Evolutionary conservation across 2,888 invertebrate species (phyloP), one percentile per base, ranked within the genome.

Genomic region (Onthophagus sagittarius): DNA sequence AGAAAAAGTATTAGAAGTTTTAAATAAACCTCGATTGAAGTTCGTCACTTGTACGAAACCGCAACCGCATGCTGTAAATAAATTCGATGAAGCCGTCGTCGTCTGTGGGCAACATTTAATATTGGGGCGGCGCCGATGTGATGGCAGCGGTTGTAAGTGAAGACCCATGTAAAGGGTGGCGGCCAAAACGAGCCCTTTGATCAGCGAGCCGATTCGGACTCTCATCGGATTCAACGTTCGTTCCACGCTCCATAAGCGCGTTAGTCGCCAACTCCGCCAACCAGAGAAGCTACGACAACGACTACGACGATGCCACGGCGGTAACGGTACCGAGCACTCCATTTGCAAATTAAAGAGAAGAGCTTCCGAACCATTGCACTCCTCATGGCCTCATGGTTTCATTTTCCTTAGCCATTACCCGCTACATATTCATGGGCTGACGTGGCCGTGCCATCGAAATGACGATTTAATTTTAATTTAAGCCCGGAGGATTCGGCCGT

Each of bases 271-370:
- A 11, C 39, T 53, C 39, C 23, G 3, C 23, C 39, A 7, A 53
- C 39, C 39, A 53, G 39, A 53, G 39, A 53, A 3, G 3, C 23
- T 23, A 23, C 23, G 23, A 23, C 23, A 3, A 2, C 39, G 39
- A 53, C 39, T 7, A 53, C 39, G 39, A 53, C 39, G 39, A 53
- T 23, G 23, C 23, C 23, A 23, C 39, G 11, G 39, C 39, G 39
- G 39, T 23, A 23, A 23, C 80, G 79, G 79, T 77, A 76, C 80
- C 77, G 78, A 80, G 81, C 81, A 81, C 81, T 80, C 84, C 82
- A 84, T 84, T 84, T 84, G 83, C 82, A 84, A 84, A 84, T 84
- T 84, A 84, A 83, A 84, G 84, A 80, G 80, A 80, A 81, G 82
- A 80, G 82, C 82, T 83, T 83, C 82, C 83, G 80, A 81, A 77